Evolutionary conservation across 2,888 invertebrate genomes (phyloP).

Genomic region (Bimastos eiseni): DNA sequence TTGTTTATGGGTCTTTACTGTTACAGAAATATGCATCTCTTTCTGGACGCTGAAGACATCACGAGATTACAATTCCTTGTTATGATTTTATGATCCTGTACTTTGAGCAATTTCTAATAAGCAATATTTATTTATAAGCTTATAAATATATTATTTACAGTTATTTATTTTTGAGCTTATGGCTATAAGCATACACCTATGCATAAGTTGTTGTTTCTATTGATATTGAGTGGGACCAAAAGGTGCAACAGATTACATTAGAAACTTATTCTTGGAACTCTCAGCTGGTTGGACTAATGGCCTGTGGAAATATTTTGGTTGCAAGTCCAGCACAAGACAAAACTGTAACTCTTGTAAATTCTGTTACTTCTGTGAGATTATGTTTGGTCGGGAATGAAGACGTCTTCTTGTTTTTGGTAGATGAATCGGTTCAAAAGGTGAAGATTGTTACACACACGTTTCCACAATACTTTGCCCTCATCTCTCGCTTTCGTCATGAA

Average conservation of each 20-base stretch:
- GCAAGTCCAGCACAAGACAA: background rate
- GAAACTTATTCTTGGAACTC: background rate
- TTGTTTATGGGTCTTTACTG: too few species aligned
- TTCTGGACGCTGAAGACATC: too few species aligned
- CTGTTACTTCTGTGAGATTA: background rate
- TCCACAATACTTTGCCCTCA: conserved; percentile 91
- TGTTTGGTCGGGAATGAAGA: background rate
- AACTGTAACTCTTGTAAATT: background rate
- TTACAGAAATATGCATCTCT: too few species aligned
- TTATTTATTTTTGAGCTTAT: too few species aligned
- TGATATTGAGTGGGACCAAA: background rate
- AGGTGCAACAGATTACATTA: background rate
- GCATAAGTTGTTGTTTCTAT: background rate
- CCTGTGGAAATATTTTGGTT: background rate
- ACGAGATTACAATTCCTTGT: too few species aligned
- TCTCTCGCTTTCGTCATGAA: conserved; percentile 29
- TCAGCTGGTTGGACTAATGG: background rate
- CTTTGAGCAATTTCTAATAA: too few species aligned
- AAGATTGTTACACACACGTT: conserved; percentile 97
- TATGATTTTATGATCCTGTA: too few species aligned
- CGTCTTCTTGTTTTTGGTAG: conserved; percentile 65
- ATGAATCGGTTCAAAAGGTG: conserved; percentile 80
- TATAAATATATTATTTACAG: too few species aligned
- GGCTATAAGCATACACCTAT: background rate
- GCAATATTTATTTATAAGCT: background rate